Percentiles rank a stretch among this genome's conserved stretches.
Evolutionary conservation across 2,797 vertebrate genomes (phyloP).

Genomic region (Apogon talboti): DNA sequence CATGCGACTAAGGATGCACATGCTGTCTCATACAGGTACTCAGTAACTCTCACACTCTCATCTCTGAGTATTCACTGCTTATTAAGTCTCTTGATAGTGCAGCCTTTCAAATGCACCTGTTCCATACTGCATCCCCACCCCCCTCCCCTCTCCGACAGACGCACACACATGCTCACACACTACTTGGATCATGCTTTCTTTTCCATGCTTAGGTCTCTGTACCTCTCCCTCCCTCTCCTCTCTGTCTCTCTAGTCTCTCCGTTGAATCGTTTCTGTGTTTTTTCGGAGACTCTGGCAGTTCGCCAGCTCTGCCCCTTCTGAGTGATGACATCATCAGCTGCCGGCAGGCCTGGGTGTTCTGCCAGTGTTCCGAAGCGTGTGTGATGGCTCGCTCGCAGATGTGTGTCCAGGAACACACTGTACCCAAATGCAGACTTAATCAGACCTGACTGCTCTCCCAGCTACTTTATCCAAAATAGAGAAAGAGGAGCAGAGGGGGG

Average conservation of each 20-base stretch:
- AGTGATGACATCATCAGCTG: constrained; percentile 98
- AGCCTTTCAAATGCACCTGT: constrained; percentile 77
- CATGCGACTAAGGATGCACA: constrained; percentile 97
- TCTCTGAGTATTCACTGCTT: constrained; percentile 50
- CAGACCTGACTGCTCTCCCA: constrained; percentile 98
- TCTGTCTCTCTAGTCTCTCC: constrained; percentile 47
- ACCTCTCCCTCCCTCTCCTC: constrained; percentile 51
- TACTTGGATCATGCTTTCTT: constrained; percentile 69
- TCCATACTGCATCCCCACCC: constrained; percentile 36
- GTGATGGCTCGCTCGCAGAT: constrained; percentile 99
- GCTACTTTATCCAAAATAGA: constrained; percentile 90
- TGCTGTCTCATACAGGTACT: constrained; percentile 98
- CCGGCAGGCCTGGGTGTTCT: constrained; percentile 99
- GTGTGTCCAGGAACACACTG: constrained; percentile 99
- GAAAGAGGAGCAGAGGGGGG: constrained; percentile 61
- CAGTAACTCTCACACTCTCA: constrained; percentile 44
- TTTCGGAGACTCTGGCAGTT: constrained; percentile 79
- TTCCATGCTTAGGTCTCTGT: constrained; percentile 61
- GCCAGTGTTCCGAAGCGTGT: constrained; percentile 99
- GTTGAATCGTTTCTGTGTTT: constrained; percentile 75
- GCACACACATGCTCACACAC: constrained; percentile 52
- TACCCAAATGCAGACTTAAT: constrained; percentile 99
- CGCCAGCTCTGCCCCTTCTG: constrained; percentile 90
- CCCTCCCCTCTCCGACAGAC: neutral
- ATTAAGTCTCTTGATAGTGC: constrained; percentile 63